Percentiles rank a stretch among this genome's conserved stretches.
These are phyloP conservation scores for Stenolophus ochropezus DNA, from an alignment of 2,888 invertebrate species.

Conservation along the genomic window DNA sequence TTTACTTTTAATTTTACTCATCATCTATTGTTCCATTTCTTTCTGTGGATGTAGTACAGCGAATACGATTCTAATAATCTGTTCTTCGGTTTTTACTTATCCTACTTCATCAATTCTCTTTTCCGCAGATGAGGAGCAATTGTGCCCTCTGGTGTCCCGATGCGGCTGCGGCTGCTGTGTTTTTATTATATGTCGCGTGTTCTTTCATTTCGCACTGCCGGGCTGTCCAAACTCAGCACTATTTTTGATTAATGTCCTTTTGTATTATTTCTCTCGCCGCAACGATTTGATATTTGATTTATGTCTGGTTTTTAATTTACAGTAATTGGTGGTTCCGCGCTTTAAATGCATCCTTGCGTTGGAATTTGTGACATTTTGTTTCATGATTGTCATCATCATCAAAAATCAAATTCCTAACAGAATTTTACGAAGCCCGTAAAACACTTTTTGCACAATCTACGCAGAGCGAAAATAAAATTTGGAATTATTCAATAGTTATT, in stretches of 20 bases:
- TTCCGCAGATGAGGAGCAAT: constrained; percentile 31
- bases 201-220: constrained; percentile 46
- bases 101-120: constrained; percentile 27
- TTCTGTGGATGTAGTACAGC: too few relatives aligned
- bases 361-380: neutral
- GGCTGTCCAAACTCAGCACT: constrained; percentile 50
- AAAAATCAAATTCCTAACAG: too few relatives aligned
- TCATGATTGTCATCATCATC: neutral
- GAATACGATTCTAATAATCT: too few relatives aligned
- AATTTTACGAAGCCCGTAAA: too few relatives aligned
- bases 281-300: constrained; percentile 53
- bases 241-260: constrained; percentile 53
- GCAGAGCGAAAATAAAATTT: too few relatives aligned
- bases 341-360: constrained; percentile 26
- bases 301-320: constrained; percentile 51
- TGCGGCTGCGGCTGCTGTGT: constrained; percentile 13
- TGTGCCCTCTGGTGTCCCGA: neutral
- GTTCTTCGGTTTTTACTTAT: neutral
- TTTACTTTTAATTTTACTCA: too few relatives aligned
- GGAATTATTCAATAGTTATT: too few relatives aligned
- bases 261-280: constrained; percentile 52
- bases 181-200: constrained; percentile 48
- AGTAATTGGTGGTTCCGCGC: constrained; percentile 25
- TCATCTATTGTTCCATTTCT: too few relatives aligned
- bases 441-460: too few relatives aligned